Evolutionary conservation across 2,113 vertebrate genomes (phyloP), one percentile per base, ranked within the genome.

Genomic region (Himantopus leucocephalus): DNA sequence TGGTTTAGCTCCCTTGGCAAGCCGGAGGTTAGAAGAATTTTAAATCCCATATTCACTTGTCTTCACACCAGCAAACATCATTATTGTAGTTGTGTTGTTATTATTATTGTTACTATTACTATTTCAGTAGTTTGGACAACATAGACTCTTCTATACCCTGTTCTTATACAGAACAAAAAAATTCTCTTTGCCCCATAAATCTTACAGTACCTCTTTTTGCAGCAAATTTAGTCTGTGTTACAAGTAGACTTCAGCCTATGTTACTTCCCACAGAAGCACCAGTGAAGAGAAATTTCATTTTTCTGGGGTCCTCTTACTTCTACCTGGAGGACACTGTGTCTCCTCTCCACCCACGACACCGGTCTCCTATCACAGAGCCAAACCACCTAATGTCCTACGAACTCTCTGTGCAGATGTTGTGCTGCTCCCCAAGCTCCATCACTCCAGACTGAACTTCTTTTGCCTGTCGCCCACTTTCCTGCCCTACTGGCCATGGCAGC

Each of bases 321-420:
- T 48, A 6, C 43, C 30, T 35, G 27, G n/a, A 74, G 24, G 41
- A 27, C 30, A 32, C 16, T 8, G 1, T 2, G 9, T 41, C 52
- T 60, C 4, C 7, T 14, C 39, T 39, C 52, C 66, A 68, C 2
- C 13, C 4, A 0, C 20, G 47, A 4, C 26, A 35, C 13, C 2
- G 29, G 26, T 8, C 19, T 56, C 45, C 50, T 48, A 19, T 14
- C 37, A 12, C 10, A 48, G 26, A 71, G 41, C 20, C 74, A 50
- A 93, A 43, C 14, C 71, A 21, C 22, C 7, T 8, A 16, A 4
- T 1, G 0, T 3, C 27, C 52, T 37, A 56, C 50, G 48, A 39
- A 13, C n/a, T 18, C 6, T 7, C 68, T 21, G 7, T 13, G 34
- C 0, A 12, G 22, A 22, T 24, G 8, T 19, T 34, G 5, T 39